A percentile compares a stretch with the other conserved stretches of the same genome.
These are phyloP conservation scores for Myxocyprinus asiaticus DNA, from an alignment of 2,113 vertebrate species.

Conservation along the genomic window DNA sequence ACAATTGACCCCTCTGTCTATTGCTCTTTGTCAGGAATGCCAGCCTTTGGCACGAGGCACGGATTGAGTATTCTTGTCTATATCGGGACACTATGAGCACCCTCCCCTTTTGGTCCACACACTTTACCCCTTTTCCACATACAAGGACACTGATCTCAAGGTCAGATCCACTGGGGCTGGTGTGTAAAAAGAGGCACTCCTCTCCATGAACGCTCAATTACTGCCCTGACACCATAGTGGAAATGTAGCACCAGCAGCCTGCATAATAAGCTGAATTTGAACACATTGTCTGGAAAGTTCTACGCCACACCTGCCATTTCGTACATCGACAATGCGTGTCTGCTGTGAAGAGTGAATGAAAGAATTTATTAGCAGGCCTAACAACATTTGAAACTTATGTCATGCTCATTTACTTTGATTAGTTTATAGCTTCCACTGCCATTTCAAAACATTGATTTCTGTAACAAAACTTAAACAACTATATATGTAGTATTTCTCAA, in stretches of 20 bases:
- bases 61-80: slow-evolving; percentile 69
- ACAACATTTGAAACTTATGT: neutral
- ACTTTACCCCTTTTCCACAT: slow-evolving; percentile 69
- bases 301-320: slow-evolving; percentile 10
- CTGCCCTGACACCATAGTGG: slow-evolving; percentile 45
- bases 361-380: neutral
- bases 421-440: neutral
- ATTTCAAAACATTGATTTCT: neutral
- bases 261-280: slow-evolving; percentile 40
- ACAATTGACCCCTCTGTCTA: slow-evolving; percentile 53
- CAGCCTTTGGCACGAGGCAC: slow-evolving; percentile 65
- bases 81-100: slow-evolving; percentile 72
- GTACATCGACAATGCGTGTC: slow-evolving; percentile 17
- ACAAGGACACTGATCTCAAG: slow-evolving; percentile 75
- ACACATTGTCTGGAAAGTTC: slow-evolving; percentile 46
- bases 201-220: slow-evolving; percentile 52
- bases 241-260: slow-evolving; percentile 31
- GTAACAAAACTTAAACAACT: too few relatives aligned
- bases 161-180: slow-evolving; percentile 68
- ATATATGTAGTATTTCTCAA: neutral
- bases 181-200: slow-evolving; percentile 61
- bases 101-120: slow-evolving; percentile 40
- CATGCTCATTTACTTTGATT: neutral
- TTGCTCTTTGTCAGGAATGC: slow-evolving; percentile 67
- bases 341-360: slow-evolving; percentile 12